A percentile compares a stretch with the other conserved stretches of the same genome.
Evolutionary conservation across 2,113 vertebrate genomes (phyloP).

Genomic region (Genyomyrus donnyi): DNA sequence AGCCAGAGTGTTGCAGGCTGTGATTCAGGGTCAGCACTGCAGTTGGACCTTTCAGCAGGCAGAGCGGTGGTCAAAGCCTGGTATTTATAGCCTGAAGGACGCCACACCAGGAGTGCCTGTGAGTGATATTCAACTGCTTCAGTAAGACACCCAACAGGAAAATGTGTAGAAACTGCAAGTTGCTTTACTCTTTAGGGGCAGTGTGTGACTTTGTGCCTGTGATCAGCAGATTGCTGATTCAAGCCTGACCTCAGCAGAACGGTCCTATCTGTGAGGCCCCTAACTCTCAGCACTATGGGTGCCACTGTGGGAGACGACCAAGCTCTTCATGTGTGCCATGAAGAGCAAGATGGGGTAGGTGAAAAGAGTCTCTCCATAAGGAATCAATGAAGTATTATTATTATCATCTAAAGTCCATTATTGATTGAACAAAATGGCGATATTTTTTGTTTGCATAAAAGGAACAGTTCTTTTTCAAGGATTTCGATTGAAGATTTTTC

Average conservation of each 20-base stretch:
- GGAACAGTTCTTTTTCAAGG: background rate
- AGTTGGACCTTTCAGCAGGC: background rate
- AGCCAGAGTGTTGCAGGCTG: background rate
- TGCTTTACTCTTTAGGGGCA: background rate
- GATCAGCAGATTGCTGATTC: background rate
- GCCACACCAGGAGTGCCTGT: background rate
- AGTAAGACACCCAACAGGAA: background rate
- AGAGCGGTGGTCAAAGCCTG: background rate
- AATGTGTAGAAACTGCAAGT: background rate
- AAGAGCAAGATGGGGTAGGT: background rate
- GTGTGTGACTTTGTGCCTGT: background rate
- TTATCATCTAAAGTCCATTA: background rate
- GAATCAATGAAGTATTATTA: background rate
- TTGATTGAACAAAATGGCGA: background rate
- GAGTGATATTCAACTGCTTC: background rate
- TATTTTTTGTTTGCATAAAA: background rate
- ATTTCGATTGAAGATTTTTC: background rate
- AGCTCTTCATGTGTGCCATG: background rate
- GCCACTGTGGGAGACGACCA: background rate
- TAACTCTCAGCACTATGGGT: background rate
- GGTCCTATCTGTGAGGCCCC: background rate
- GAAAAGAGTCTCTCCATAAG: background rate
- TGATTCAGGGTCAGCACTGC: background rate
- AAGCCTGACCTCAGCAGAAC: background rate
- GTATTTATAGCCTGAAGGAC: background rate